Evolutionary conservation across 2,888 invertebrate species (phyloP).

Genomic region (Apocheima hispidaria): DNA sequence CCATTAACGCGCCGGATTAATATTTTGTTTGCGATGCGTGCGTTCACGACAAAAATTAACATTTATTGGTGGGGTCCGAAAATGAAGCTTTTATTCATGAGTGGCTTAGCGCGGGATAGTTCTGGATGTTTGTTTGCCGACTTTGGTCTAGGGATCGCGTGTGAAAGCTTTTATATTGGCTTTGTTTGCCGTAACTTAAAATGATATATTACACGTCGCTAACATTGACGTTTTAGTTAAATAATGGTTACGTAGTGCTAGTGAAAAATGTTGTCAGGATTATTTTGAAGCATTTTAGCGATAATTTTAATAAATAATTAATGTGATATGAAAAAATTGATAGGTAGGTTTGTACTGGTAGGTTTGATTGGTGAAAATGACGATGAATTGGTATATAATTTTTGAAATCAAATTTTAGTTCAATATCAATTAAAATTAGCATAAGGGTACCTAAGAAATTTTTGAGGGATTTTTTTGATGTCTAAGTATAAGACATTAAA

Average conservation of each 20-base stretch:
- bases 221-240: constrained; percentile 78
- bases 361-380: too few relatives aligned
- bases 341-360: background rate
- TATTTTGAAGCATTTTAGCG: constrained; percentile 55
- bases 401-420: too few relatives aligned
- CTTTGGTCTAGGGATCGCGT: constrained; percentile 79
- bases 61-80: constrained; percentile 83
- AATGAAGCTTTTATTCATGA: constrained; percentile 84
- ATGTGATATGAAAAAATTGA: background rate
- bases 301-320: background rate
- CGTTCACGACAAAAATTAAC: constrained; percentile 83
- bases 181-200: constrained; percentile 82
- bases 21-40: constrained; percentile 84
- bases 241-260: constrained; percentile 71
- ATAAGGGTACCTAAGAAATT: too few relatives aligned
- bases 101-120: constrained; percentile 82
- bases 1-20: constrained; percentile 85
- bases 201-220: constrained; percentile 83
- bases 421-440: too few relatives aligned
- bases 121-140: constrained; percentile 80
- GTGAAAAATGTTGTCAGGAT: constrained; percentile 68
- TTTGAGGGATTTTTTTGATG: too few relatives aligned
- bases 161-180: constrained; percentile 82
- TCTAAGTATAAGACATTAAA: too few relatives aligned
- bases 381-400: too few relatives aligned